Percentiles rank a stretch among this genome's conserved stretches.
These are phyloP conservation scores for Drosophila athabasca DNA, from an alignment of 1,140 invertebrate genomes.

Conservation along the genomic window DNA sequence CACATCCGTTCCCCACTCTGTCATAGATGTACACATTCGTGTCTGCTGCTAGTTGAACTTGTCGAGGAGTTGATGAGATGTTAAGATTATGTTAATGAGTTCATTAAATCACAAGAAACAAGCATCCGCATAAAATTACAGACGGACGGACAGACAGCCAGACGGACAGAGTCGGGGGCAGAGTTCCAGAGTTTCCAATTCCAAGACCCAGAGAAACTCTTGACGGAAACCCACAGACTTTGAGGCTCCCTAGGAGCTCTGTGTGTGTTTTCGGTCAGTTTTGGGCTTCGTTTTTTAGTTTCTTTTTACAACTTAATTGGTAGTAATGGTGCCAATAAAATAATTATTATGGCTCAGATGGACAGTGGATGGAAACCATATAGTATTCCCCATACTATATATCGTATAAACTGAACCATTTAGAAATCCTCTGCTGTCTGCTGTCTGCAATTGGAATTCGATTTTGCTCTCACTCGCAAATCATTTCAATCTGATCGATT, in stretches of 20 bases:
- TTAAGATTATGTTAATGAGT: constrained; percentile 82
- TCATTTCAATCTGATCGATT: constrained; percentile 68
- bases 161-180: constrained; percentile 5
- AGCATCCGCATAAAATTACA: constrained; percentile 41
- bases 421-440: background rate
- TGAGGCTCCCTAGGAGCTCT: background rate
- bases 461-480: constrained; percentile 26
- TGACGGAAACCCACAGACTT: no score
- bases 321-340: constrained; percentile 8
- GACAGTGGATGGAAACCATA: no score
- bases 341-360: background rate
- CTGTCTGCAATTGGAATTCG: constrained; percentile 18
- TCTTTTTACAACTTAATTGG: constrained; percentile 20
- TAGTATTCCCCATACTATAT: no score
- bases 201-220: no score
- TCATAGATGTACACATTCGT: constrained; percentile 30
- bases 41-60: constrained; percentile 50
- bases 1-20: constrained; percentile 3
- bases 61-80: constrained; percentile 74
- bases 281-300: background rate
- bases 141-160: background rate
- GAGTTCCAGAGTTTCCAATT: background rate
- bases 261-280: constrained; percentile 6
- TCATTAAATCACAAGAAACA: constrained; percentile 76
- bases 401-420: background rate